phyloP scores from a whole-genome alignment of 2,888 invertebrate species.

The Scaptomyza parva region DNA sequence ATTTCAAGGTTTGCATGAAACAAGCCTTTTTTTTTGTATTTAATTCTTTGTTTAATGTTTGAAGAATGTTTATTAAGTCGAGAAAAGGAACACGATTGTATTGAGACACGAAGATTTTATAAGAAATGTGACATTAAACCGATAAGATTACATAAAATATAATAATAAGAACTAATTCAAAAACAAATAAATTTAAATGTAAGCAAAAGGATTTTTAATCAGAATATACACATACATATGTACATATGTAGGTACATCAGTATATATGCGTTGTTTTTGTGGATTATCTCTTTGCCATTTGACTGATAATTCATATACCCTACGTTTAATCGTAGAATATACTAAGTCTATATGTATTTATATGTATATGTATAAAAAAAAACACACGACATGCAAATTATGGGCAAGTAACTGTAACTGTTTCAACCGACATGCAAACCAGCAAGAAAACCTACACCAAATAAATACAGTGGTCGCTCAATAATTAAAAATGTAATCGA shows the following conservation, averaged over 20 bases:
- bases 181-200: background rate
- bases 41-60: background rate
- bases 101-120: background rate
- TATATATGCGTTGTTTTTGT: background rate
- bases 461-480: constrained; percentile 14
- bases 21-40: background rate
- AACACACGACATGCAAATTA: constrained; percentile 56
- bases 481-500: background rate
- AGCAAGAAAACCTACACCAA: constrained; percentile 70
- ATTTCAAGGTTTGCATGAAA: background rate
- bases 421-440: constrained; percentile 70
- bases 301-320: constrained; percentile 41
- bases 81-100: constrained; percentile 4
- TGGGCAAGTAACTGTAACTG: constrained; percentile 49
- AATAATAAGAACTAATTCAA: background rate
- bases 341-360: constrained; percentile 8
- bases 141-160: background rate
- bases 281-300: constrained; percentile 48
- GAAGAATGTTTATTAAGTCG: background rate
- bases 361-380: constrained; percentile 9
- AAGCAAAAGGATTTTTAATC: background rate
- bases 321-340: constrained; percentile 28
- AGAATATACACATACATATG: background rate
- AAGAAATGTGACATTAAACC: background rate
- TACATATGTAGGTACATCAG: too few species aligned